Evolutionary conservation across 2,888 invertebrate species (phyloP).

Genomic region (Drosophila yooni): DNA sequence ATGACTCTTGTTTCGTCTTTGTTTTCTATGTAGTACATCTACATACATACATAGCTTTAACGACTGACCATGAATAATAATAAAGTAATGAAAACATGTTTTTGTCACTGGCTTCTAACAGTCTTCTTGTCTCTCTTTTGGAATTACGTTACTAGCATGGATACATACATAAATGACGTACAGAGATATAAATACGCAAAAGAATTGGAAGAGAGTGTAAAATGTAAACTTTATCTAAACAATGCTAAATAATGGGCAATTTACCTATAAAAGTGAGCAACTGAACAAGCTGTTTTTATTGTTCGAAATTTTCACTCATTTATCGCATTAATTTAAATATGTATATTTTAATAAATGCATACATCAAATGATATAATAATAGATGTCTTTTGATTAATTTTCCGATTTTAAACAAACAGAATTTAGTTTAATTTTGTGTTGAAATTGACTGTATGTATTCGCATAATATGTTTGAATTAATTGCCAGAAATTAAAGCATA

Average conservation of each 20-base stretch:
- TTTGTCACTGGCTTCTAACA: neutral
- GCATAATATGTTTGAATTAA: neutral
- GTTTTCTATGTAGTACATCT: neutral
- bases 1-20: neutral
- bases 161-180: neutral
- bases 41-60: too few relatives aligned
- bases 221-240: neutral
- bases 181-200: neutral
- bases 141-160: neutral
- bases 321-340: neutral
- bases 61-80: too few relatives aligned
- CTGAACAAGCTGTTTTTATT: neutral
- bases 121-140: conserved; percentile 11
- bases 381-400: neutral
- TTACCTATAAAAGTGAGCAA: neutral
- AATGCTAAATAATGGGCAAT: neutral
- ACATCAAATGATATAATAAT: neutral
- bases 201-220: neutral
- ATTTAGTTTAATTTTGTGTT: neutral
- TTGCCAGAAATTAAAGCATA: conserved; percentile 1
- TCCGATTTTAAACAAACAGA: neutral
- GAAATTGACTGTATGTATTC: neutral
- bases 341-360: neutral
- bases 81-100: conserved; percentile 27
- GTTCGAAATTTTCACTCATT: neutral